These are phyloP conservation scores for Subanguina moxae DNA, from an alignment of 1,140 invertebrate species.

Conservation along the genomic window DNA sequence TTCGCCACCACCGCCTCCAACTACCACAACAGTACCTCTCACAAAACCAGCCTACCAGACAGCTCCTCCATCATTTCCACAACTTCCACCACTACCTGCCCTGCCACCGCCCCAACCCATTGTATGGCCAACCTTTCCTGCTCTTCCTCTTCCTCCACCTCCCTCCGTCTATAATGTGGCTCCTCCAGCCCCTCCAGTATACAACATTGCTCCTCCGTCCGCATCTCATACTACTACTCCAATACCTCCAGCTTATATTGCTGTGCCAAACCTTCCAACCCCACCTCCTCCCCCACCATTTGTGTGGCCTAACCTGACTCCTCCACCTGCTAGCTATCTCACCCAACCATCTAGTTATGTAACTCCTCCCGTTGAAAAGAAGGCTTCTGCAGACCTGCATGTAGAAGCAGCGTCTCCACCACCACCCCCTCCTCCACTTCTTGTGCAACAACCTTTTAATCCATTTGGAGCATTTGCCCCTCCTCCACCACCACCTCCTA, in stretches of 20 bases:
- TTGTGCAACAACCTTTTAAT: background rate
- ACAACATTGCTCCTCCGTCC: background rate
- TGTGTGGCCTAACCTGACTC: too few species aligned
- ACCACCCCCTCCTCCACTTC: background rate
- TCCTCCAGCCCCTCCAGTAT: background rate
- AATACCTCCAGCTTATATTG: too few species aligned
- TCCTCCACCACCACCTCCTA: background rate
- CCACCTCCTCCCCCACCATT: too few species aligned
- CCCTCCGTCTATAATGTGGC: background rate
- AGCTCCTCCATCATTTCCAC: background rate
- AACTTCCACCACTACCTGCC: background rate
- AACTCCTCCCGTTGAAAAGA: background rate
- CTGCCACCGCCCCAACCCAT: background rate
- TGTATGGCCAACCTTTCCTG: background rate
- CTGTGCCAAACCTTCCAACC: too few species aligned
- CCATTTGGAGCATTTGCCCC: background rate
- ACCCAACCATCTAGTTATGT: too few species aligned
- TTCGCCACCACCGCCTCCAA: background rate
- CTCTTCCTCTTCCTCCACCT: background rate
- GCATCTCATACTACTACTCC: too few species aligned
- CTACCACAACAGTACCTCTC: background rate
- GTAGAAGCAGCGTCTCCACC: background rate
- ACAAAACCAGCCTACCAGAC: background rate
- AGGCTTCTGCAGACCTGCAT: background rate
- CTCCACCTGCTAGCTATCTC: too few species aligned